These are phyloP conservation scores for Apis dorsata DNA, from an alignment of 1,140 invertebrate species.

Conservation along the genomic window DNA sequence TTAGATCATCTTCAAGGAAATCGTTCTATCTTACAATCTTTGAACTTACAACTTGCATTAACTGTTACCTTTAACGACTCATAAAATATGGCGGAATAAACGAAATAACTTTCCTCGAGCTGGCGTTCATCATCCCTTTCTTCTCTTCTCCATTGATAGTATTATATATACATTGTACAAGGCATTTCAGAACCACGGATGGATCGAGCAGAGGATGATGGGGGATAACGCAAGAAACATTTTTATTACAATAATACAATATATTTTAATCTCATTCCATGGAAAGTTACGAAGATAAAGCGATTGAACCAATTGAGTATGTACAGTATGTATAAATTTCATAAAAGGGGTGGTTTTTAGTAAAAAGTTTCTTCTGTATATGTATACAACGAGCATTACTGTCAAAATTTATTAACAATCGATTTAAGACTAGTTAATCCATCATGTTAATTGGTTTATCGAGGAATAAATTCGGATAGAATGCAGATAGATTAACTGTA, in stretches of 20 bases:
- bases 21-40: neutral
- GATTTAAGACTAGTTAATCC: no score
- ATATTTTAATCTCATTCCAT: no score
- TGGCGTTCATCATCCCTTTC: neutral
- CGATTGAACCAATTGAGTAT: no score
- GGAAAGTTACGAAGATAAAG: no score
- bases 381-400: no score
- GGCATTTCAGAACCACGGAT: neutral
- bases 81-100: neutral
- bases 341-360: no score
- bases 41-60: constrained; percentile 4
- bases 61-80: neutral
- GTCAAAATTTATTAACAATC: no score
- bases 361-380: no score
- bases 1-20: constrained; percentile 26
- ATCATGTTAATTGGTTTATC: no score
- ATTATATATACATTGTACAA: neutral
- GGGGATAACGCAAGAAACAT: neutral
- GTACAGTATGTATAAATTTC: no score
- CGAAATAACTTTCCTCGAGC: neutral
- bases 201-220: neutral
- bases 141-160: neutral
- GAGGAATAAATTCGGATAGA: no score
- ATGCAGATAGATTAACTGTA: no score
- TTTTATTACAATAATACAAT: neutral